Evolutionary conservation across 2,113 vertebrate genomes (phyloP), one percentile per base, ranked within the genome.

Genomic region (Xenopus laevis): DNA sequence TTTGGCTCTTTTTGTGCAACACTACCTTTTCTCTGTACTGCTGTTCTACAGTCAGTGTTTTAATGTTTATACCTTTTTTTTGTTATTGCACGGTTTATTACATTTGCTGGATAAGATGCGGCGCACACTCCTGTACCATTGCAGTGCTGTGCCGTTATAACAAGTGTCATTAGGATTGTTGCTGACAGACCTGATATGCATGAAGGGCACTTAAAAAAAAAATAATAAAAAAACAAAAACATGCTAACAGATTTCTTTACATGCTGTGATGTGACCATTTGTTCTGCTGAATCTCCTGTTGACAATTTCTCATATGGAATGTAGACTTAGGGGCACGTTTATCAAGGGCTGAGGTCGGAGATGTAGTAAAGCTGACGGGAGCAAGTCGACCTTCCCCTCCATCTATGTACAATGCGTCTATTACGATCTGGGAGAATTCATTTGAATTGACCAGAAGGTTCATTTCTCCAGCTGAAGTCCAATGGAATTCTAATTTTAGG

Each of bases 71-170:
- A 92, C 91, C 88, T 46, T 88, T 94, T 64, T 50, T 40, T n/a
- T n/a, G n/a, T 95, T 94, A 94, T 92, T 96, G 94, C 94, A 96
- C 93, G 94, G 88, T 94, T 94, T 94, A 93, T 93, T 94, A 93
- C 89, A 94, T 94, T 94, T 91, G 89, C 91, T 91, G 90, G 90
- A 91, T 87, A 79, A 89, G 91, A 89, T 92, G 87, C 88, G 89
- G 92, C 91, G 91, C 91, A 86, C 89, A 91, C 93, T 92, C 94
- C 92, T 94, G 94, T 96, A 93, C 92, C 88, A 84, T 91, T 95
- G 94, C 91, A 92, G 93, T 96, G 94, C 92, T 95, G 93, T 95
- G 94, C 94, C 92, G 91, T 91, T 94, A 94, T 84, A 90, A 89
- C 82, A 85, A 94, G 93, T 96, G 94, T 96, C 94, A 93, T 94